Evolutionary conservation across 2,113 vertebrate species (phyloP).

Genomic region (Grammomys dolichurus): DNA sequence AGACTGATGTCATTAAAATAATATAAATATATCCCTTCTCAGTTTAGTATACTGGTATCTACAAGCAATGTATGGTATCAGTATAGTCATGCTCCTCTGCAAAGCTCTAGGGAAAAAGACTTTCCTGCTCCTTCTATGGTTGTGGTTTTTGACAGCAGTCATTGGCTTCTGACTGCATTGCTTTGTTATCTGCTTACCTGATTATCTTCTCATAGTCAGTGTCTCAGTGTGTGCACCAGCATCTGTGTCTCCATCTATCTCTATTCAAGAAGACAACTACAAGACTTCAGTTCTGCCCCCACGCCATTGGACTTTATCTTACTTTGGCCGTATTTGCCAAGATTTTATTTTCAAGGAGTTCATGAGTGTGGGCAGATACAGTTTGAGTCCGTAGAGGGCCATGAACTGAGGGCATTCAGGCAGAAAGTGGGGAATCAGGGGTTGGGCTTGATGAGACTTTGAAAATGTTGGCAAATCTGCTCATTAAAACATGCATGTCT

Average conservation of each 20-base stretch:
- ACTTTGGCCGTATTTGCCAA: not conserved
- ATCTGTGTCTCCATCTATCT: not conserved
- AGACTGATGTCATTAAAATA: not conserved
- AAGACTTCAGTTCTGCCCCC: not conserved
- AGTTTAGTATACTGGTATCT: not conserved
- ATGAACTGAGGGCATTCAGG: not conserved
- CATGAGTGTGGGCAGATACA: not conserved
- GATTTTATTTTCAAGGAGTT: not conserved
- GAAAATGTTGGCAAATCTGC: not conserved
- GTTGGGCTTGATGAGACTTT: not conserved
- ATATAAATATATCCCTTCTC: not conserved
- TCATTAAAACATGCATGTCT: not conserved
- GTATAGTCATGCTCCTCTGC: fast-evolving
- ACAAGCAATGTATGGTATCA: not conserved
- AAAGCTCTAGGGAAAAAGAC: not conserved
- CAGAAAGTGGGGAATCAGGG: not conserved
- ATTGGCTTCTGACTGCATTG: not conserved
- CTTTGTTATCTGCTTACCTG: not conserved
- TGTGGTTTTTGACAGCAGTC: not conserved
- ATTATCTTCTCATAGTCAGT: not conserved
- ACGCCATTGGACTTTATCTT: not conserved
- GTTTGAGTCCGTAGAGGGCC: not conserved
- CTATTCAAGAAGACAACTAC: not conserved
- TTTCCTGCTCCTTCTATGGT: not conserved
- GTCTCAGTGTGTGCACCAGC: not conserved